Evolutionary conservation across 2,888 invertebrate species (phyloP), one percentile per base, ranked within the genome.

Genomic region (Clostera curtula): DNA sequence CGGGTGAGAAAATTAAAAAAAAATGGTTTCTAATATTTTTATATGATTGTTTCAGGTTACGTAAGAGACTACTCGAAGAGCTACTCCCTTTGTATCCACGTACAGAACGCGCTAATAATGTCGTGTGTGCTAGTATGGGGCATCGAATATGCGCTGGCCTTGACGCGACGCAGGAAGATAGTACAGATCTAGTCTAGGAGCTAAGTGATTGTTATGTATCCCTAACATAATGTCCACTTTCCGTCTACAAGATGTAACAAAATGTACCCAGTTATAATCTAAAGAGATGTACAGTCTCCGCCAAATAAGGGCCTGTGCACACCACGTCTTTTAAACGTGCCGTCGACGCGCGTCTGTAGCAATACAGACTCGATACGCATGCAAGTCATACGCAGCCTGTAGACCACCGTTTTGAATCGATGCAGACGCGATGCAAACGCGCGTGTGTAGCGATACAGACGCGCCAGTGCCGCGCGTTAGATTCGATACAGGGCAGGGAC

Each of bases 121-220:
- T 70, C 89, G 1, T 91, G 91, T 51, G 87, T 87, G 4, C 34
- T 89, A 3, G 90, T 90, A 1, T 92, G 91, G 92, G 79, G 85
- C 34, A 79, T 89, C 9, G 92, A 92, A 54, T 89, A 87, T 56
- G 62, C 85, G 35, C 49, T 84, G 24, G 66, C 63, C 5, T 68
- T 76, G 51, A 74, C 76, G 1, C 56, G 84, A 10, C 60, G 86
- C 27, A 67, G 83, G 33, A 82, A 80, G 48, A 64, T 85, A 18
- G 80, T 84, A 10, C 79, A 83, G 47, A 79, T 84, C 31, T 83
- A 83, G 58, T 50, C n/a, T n/a, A n/a, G n/a, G 16, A 4, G 19
- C 29, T 24, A 19, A 19, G 10, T 19, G 23, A 19, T 18, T 24
- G n/a, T 31, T 11, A n/a, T n/a, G n/a, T n/a, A n/a, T n/a, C n/a